A percentile compares a stretch with the other conserved stretches of the same genome.
Evolutionary conservation across 92 coral and sea anemone species (phyloP).

Genomic region (Montipora capitata): DNA sequence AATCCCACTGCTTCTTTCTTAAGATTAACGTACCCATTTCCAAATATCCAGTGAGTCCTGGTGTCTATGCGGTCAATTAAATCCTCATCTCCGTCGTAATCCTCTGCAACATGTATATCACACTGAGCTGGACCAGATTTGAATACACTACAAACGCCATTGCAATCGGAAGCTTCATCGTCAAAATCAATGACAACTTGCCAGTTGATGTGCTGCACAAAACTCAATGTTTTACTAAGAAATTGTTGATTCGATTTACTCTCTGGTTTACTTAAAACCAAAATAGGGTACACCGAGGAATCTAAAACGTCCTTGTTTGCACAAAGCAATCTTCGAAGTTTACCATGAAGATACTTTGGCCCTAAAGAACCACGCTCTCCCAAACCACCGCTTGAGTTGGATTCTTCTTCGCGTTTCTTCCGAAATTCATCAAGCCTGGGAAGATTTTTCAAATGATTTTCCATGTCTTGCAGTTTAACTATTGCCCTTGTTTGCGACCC

Average conservation of each 20-base stretch:
- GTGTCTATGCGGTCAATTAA: background rate
- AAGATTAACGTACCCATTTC: conserved; percentile 52
- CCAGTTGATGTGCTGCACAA: conserved; percentile 28
- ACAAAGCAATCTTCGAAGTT: conserved; percentile 45
- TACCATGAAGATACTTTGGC: conserved; percentile 10
- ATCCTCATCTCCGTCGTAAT: conserved; percentile 28
- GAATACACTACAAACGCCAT: conserved; percentile 44
- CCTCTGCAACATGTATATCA: conserved; percentile 66
- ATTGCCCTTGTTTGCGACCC: conserved; percentile 51
- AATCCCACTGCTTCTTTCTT: conserved; percentile 3
- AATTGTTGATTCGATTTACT: background rate
- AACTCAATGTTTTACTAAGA: background rate
- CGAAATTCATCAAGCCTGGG: conserved; percentile 51
- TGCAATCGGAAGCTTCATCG: conserved; percentile 32
- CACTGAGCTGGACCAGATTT: conserved; percentile 20
- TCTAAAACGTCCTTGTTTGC: conserved; percentile 35
- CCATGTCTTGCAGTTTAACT: background rate
- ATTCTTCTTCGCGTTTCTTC: conserved; percentile 18
- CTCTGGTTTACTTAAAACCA: conserved; percentile 21
- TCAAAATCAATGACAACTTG: conserved; percentile 32
- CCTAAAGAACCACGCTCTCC: conserved; percentile 9
- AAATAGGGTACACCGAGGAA: conserved; percentile 15
- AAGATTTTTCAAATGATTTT: conserved; percentile 2
- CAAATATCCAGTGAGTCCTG: conserved; percentile 60
- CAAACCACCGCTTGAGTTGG: background rate